Base-by-base conservation (phyloP, 2,113 vertebrate genomes). In the Nothocercus julius region DNA sequence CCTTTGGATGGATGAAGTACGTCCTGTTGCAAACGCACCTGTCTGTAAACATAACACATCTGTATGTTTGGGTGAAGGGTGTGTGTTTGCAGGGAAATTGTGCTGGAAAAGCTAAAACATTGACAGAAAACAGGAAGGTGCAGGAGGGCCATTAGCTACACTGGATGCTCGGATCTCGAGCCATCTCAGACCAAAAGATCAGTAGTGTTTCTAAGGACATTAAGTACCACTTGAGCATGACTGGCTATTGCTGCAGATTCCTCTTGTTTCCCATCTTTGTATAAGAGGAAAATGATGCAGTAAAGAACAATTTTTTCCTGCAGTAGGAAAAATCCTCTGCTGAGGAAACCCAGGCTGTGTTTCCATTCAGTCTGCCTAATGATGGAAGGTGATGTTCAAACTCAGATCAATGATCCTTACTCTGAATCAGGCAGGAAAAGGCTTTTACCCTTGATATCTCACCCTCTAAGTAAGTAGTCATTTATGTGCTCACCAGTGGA, bases 341-440 rank as follows among this genome's bases (percentile, higher is more conserved):
- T 0, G 5, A 87, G 90, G 34, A 66, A 89, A 79, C 85, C 16
- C 62, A 34, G 62, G 32, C 47, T 4, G 1, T 61, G 28, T 21
- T 87, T 81, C 22, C n/a, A 67, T 83, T 93, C 67, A 85, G 44
- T 64, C 38, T 85, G 61, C 61, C 42, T 94, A 94, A 89, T 84
- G 77, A 20, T 25, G 40, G 64, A 64, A 92, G 77, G 79, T 53
- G 90, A 93, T 73, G 62, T 54, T 79, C 58, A 69, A 92, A 82
- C 89, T 79, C 86, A 89, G 47, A 87, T 82, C 94, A 91, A 54
- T 64, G 62, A 69, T 85, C 66, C 86, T 90, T 80, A 44, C 5
- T 66, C 47, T 73, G 85, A 93, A 63, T 76, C 61, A 72, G 58
- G 70, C 58, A 95, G 47, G 64, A 89, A 85, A 87, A 89, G 28